phyloP scores from a whole-genome alignment of 2,113 vertebrate species.

The Passer montanus region DNA sequence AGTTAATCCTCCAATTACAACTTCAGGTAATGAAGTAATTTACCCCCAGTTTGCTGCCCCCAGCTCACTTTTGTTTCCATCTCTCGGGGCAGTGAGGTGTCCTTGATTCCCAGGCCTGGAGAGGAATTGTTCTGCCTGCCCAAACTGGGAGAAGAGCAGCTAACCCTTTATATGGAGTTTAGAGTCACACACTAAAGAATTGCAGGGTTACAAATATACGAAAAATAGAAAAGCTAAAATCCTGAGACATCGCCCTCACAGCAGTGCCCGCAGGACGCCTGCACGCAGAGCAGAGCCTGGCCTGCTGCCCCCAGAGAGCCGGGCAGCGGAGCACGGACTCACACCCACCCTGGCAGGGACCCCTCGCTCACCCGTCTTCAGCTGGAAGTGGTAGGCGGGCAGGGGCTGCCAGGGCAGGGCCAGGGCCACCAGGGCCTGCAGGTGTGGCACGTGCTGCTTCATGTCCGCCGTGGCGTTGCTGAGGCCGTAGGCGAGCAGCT shows the following conservation, averaged over 20 bases:
- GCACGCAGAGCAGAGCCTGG: background rate
- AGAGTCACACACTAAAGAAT: background rate
- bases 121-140: too few relatives aligned
- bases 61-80: background rate
- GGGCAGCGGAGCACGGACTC: fast-evolving
- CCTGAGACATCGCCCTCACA: too few relatives aligned
- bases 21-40: background rate
- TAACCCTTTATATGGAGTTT: too few relatives aligned
- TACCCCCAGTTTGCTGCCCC: background rate
- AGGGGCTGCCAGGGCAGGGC: slow-evolving; percentile 83
- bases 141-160: too few relatives aligned
- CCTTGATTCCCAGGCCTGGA: too few relatives aligned
- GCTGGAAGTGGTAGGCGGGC: slow-evolving; percentile 84
- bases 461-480: slow-evolving; percentile 89
- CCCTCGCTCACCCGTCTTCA: slow-evolving; percentile 91
- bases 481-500: slow-evolving; percentile 81
- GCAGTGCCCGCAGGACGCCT: too few relatives aligned
- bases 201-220: background rate
- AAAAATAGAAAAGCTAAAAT: background rate
- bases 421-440: slow-evolving; percentile 86
- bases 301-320: background rate
- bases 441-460: slow-evolving; percentile 83
- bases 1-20: background rate
- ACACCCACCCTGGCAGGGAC: fast-evolving
- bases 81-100: too few relatives aligned